Percentiles rank a stretch among this genome's conserved stretches.
These are phyloP conservation scores for Onychostruthus taczanowskii DNA, from an alignment of 2,113 vertebrate genomes.

Conservation along the genomic window DNA sequence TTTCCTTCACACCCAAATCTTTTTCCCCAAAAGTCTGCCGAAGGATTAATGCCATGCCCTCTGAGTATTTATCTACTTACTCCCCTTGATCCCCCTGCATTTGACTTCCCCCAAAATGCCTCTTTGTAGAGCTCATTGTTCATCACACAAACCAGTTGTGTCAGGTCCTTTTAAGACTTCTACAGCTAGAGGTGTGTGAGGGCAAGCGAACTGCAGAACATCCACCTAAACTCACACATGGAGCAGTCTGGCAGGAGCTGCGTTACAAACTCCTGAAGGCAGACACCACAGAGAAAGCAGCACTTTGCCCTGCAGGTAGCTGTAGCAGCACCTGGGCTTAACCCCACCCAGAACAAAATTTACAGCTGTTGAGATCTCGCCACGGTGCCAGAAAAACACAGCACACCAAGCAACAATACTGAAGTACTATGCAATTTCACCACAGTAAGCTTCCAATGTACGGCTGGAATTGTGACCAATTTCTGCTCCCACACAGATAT, in stretches of 20 bases:
- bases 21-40: background rate
- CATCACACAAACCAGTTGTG: background rate
- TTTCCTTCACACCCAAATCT: background rate
- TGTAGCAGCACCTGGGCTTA: background rate
- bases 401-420: background rate
- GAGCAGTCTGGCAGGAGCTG: background rate
- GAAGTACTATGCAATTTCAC: accelerated
- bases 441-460: background rate
- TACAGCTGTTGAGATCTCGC: background rate
- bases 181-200: background rate
- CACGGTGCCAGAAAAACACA: background rate
- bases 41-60: background rate
- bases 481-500: accelerated
- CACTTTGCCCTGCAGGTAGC: accelerated
- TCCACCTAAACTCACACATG: too few species aligned
- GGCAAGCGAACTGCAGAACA: background rate
- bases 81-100: background rate
- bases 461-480: background rate
- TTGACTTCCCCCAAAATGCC: background rate
- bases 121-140: background rate
- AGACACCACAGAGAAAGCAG: background rate
- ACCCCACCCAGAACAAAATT: background rate
- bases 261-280: background rate
- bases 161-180: background rate
- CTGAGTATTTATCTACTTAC: background rate